These are phyloP conservation scores for Botia kubotai DNA, from an alignment of 2,797 vertebrate species.

Conservation along the genomic window DNA sequence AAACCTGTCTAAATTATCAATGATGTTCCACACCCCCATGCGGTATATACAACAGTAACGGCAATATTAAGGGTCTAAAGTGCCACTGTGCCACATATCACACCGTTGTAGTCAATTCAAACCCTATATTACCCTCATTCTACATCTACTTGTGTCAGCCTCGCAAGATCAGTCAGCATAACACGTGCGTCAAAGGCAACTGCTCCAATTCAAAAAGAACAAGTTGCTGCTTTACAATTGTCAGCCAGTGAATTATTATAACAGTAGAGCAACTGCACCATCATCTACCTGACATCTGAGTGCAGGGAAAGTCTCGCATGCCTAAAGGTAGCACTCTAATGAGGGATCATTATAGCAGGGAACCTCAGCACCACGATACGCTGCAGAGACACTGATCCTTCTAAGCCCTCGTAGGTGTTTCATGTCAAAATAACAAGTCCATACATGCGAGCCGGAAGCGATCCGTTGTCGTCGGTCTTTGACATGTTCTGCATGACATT, in stretches of 20 bases:
- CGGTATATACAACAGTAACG: not conserved
- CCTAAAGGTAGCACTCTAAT: constrained; percentile 49
- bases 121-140: not conserved
- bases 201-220: constrained; percentile 2
- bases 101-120: not conserved
- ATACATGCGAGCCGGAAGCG: constrained; percentile 18
- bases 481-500: constrained; percentile 48
- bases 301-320: not conserved
- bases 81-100: not conserved
- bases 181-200: not conserved
- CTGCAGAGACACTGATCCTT: constrained; percentile 29
- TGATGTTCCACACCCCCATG: not conserved
- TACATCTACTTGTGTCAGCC: not conserved
- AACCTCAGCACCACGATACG: not conserved
- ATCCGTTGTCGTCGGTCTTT: constrained; percentile 28
- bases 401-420: constrained; percentile 38
- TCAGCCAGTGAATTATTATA: constrained; percentile 25
- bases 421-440: constrained; percentile 51
- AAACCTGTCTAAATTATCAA: no score
- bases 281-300: constrained; percentile 43
- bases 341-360: constrained; percentile 51
- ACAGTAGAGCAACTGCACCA: not conserved
- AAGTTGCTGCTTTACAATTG: constrained; percentile 17
- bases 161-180: constrained; percentile 1
- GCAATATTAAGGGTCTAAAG: not conserved